These are phyloP conservation scores for Galaxea fascicularis DNA, from an alignment of 92 coral and sea anemone genomes.

Conservation along the genomic window DNA sequence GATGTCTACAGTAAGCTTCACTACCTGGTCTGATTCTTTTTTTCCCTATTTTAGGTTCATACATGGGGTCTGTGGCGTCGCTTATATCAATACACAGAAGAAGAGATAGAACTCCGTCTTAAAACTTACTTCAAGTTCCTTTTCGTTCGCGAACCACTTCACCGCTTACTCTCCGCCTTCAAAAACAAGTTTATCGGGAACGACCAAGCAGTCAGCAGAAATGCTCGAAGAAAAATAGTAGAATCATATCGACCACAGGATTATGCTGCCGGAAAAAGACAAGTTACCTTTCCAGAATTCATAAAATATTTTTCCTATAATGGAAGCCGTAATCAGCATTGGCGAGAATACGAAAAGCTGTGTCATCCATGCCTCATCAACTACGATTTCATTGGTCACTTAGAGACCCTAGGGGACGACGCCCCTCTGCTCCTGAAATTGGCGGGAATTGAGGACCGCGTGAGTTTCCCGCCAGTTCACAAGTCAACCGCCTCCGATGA, in stretches of 20 bases:
- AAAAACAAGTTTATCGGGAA: conserved; percentile 14
- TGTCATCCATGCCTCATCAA: neutral
- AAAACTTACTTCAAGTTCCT: conserved; percentile 17
- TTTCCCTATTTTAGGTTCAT: neutral
- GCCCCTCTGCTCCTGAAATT: neutral
- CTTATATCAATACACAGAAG: neutral
- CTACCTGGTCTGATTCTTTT: neutral
- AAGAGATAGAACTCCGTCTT: neutral
- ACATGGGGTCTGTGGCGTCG: neutral
- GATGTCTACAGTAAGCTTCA: neutral
- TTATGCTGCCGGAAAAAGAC: neutral
- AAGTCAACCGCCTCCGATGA: neutral
- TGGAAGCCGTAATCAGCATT: neutral
- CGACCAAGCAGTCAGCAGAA: neutral
- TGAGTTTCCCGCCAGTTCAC: conserved; percentile 8
- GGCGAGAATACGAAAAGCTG: conserved; percentile 14
- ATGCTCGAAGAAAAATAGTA: neutral
- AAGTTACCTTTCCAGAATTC: conserved; percentile 9
- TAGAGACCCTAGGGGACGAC: conserved; percentile 8
- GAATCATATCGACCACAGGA: conserved; percentile 2
- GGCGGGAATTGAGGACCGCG: conserved; percentile 25
- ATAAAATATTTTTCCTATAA: neutral
- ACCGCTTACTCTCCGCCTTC: conserved; percentile 17
- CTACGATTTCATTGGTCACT: conserved; percentile 22
- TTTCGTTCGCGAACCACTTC: conserved; percentile 17